Evolutionary conservation across 1,140 invertebrate species (phyloP), one percentile per base, ranked within the genome.

Genomic region (Cotesia chilonis): DNA sequence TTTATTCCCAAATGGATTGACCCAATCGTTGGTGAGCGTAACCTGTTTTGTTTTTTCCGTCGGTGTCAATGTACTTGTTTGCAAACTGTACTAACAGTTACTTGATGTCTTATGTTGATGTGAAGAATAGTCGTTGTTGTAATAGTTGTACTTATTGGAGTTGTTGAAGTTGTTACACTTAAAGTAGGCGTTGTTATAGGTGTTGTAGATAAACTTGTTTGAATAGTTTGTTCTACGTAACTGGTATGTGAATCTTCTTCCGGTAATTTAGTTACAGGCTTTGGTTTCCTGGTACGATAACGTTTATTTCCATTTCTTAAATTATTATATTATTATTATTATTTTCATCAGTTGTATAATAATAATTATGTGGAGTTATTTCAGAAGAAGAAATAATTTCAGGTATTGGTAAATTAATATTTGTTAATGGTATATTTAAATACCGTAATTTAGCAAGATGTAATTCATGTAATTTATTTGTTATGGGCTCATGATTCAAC

Each of bases 1-100:
- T 2, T 80, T 75, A 68, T 77, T 76, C 17, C n/a, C 12, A 5
- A 59, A 59, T 35, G 57, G 28, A 20, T 55, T 55, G n/a, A 14
- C 17, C 9, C 17, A 28, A 20, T 28, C 9, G 9, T 5, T 47
- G 10, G 41, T 47, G 10, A 7, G 41, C 6, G 41, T 47, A 47
- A 47, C 41, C 41, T 47, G 41, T 47, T 47, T 47, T 9, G 41
- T 7, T 47, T 47, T 47, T 47, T 47, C 41, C 41, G 41, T 47
- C 5, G 41, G 5, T 47, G 41, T 10, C 41, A 10, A 9, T 47
- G 41, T 10, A 10, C 41, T 47, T 10, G 41, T n/a, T n/a, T n/a
- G n/a, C n/a, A n/a, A n/a, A n/a, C n/a, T n/a, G n/a, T n/a, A n/a
- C n/a, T n/a, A n/a, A n/a, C n/a, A n/a, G n/a, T n/a, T n/a, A n/a